Evolutionary conservation across 2,797 vertebrate genomes (phyloP).

Genomic region (Capromys pilorides): DNA sequence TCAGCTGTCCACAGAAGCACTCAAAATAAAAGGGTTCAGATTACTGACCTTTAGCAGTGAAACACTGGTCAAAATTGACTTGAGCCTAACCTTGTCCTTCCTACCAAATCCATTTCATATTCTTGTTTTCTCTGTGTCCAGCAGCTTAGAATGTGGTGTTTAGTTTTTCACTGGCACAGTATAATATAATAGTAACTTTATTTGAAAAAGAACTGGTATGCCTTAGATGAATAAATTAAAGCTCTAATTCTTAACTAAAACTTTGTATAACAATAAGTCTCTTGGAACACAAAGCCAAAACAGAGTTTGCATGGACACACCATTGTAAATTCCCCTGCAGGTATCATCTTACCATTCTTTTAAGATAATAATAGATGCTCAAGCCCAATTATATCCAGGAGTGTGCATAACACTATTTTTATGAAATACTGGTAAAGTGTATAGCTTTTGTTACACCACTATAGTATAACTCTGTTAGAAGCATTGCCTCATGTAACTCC

Average conservation of each 20-base stretch:
- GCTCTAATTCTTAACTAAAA: conserved; percentile 39
- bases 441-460: not conserved
- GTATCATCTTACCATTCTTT: not conserved
- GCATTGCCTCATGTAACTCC: not conserved
- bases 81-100: conserved; percentile 12
- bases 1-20: conserved; percentile 20
- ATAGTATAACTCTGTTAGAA: not conserved
- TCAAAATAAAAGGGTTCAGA: conserved; percentile 56
- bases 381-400: not conserved
- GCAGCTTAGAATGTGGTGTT: conserved; percentile 24
- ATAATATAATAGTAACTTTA: not conserved
- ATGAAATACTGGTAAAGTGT: not conserved
- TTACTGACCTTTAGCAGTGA: conserved; percentile 31
- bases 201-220: not conserved
- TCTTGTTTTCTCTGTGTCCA: not conserved
- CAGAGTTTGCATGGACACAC: not conserved
- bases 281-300: conserved; percentile 15
- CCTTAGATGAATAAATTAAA: conserved; percentile 41
- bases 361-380: conserved; percentile 11
- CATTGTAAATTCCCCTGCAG: not conserved
- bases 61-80: conserved; percentile 34
- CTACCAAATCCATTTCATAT: conserved; percentile 32
- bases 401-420: not conserved
- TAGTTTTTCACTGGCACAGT: not conserved
- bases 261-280: not conserved